Base-by-base conservation (phyloP, 2,797 vertebrate species). In the Eulemur rubriventer region DNA sequence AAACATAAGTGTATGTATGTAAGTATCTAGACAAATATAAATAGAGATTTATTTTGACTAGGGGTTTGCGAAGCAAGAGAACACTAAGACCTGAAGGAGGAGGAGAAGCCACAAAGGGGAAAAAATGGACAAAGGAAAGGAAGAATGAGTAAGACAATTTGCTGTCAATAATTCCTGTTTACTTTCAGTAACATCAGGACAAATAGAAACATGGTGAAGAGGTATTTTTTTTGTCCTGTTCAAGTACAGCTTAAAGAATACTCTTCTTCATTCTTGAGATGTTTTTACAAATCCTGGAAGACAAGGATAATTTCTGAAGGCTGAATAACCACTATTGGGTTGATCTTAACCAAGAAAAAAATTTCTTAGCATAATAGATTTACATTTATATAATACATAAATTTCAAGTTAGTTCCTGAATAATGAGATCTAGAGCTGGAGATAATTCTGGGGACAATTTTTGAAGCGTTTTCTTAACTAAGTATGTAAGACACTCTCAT, bases 201-300 rank as follows among this genome's bases (percentile, higher is more conserved):
- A 94, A 95, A 95, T 0, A 87, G 55, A 96, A 96, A 93, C 30
- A 83, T 35, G 10, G 20, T 65, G 41, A 94, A 84, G 38, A 67
- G 38, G 24, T 79, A 33, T 17, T 78, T 89, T 83, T 83, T 80
- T 92, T 35, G 30, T 70, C 18, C 67, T 65, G 24, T 69, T 95
- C 46, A 81, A 63, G 12, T 55, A 33, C 7, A 95, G 50, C 30
- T 72, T 94, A 80, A 76, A 84, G 57, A 95, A 90, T 17, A 69
- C 2, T 93, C 41, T 83, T 38, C 85, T 80, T 94, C 57, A 85
- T 79, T 82, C 72, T 50, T n/a, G 18, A 33, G 20, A 83, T 30
- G 20, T 86, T 96, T 94, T 96, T 87, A 96, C 28, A 67, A 87
- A 52, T 72, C 80, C 46, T 91, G n/a, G 28, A 93, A 89, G 41